These are phyloP conservation scores for Ellobius talpinus DNA, from an alignment of 2,113 vertebrate genomes.

Conservation along the genomic window DNA sequence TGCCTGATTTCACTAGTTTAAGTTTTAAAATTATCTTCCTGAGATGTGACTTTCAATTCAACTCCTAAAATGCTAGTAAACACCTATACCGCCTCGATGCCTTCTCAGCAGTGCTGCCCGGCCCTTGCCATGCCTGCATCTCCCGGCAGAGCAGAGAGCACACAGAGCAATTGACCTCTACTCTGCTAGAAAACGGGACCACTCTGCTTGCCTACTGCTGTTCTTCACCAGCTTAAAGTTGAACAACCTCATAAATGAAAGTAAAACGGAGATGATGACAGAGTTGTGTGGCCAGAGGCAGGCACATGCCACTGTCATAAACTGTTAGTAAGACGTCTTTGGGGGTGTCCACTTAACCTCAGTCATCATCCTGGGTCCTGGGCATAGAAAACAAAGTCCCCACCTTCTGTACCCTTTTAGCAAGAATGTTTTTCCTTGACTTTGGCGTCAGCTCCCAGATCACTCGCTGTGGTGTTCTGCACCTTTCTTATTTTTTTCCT, in stretches of 20 bases:
- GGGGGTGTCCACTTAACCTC: slow-evolving; percentile 60
- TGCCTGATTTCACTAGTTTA: not conserved
- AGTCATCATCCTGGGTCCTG: not conserved
- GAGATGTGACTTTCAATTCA: not conserved
- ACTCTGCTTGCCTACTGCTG: not conserved
- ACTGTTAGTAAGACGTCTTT: slow-evolving; percentile 39
- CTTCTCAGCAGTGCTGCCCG: not conserved
- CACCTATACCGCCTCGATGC: rapidly evolving
- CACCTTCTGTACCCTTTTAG: slow-evolving; percentile 62
- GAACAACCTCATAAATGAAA: slow-evolving; percentile 13
- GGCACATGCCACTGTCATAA: not conserved
- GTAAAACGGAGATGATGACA: not conserved
- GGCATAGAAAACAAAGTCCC: slow-evolving; percentile 57
- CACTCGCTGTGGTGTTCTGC: slow-evolving; percentile 83
- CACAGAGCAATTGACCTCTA: rapidly evolving
- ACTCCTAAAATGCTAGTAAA: not conserved
- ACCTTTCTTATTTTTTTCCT: slow-evolving; percentile 87
- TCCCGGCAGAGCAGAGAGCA: rapidly evolving
- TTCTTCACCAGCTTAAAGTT: not conserved
- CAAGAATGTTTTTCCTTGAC: slow-evolving; percentile 72
- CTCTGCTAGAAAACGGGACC: not conserved
- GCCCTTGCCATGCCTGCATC: not conserved
- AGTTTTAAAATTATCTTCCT: not conserved
- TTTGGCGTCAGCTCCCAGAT: slow-evolving; percentile 86
- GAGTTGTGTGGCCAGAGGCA: not conserved